Conservation (phyloP, 2,113 vertebrate species). For the Pluvialis apricaria region DNA sequence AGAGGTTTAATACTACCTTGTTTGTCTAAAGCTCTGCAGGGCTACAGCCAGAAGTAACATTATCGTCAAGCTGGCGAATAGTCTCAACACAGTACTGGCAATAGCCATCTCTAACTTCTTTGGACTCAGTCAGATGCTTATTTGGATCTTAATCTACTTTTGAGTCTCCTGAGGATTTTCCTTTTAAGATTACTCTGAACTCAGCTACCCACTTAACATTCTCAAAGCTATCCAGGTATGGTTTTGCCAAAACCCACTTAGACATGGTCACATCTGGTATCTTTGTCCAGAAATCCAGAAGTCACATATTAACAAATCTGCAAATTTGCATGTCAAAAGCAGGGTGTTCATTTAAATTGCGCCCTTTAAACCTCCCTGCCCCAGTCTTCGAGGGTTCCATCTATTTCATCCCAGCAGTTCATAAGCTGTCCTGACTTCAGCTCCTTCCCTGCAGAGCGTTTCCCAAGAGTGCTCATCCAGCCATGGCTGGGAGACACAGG, state of each 20-base stretch:
- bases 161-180: neutral
- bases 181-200: neutral
- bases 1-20: neutral
- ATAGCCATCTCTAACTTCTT: neutral
- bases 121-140: neutral
- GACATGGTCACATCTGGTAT: fast-evolving
- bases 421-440: neutral
- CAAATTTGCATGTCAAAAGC: neutral
- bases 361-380: neutral
- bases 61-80: neutral
- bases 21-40: neutral
- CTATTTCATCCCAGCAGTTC: neutral
- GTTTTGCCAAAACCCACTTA: neutral
- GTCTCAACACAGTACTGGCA: neutral
- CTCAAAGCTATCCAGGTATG: neutral
- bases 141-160: neutral
- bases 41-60: neutral
- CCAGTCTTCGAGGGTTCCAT: neutral
- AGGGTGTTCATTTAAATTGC: neutral
- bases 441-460: neutral
- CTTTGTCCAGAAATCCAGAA: neutral
- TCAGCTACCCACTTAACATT: neutral
- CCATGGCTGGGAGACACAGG: neutral
- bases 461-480: neutral
- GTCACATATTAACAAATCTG: neutral